Evolutionary conservation across 2,113 vertebrate genomes (phyloP), one percentile per base, ranked within the genome.

Genomic region (Cyprinus carpio): DNA sequence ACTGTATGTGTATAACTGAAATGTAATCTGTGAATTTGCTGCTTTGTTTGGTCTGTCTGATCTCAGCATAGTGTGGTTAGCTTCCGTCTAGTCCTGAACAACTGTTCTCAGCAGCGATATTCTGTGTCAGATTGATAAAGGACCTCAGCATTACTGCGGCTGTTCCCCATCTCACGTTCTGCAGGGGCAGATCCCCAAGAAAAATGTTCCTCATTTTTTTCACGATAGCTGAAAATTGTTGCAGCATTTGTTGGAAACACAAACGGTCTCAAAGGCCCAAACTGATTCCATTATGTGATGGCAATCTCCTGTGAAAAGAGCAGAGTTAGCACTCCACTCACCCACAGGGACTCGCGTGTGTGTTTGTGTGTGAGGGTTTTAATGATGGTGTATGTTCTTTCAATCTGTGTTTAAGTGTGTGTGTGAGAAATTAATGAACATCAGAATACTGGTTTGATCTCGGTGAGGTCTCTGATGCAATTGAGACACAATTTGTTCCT

Each of bases 251-350:
- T 84, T 72, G 85, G 62, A 86, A 86, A 78, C 81, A 86, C 81
- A 78, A 84, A 78, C 20, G 34, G 54, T 58, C 88, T 76, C 77
- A 72, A 31, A 81, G 65, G 84, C 54, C 82, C 34, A 75, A 86
- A 89, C 76, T 84, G 76, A 81, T 86, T 84, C 81, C 51, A 58
- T 76, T 87, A 83, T 54, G 51, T 85, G 86, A 89, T 85, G 72
- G 72, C 86, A 85, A 87, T 89, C 72, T 84, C 51, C 75, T 84
- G 40, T 78, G 75, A 86, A 58, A 90, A 86, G 34, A 79, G 85
- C 82, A 51, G 62, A 43, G 82, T 83, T 75, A 79, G 74, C 85
- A 37, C 84, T 88, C 51, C 72, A 67, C 23, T 81, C 56, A 49
- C 11, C 85, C 15, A 49, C 16, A 71, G 65, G 64, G 79, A 54